These are phyloP conservation scores for Mesocricetus auratus DNA, from an alignment of 2,113 vertebrate genomes.

Conservation along the genomic window DNA sequence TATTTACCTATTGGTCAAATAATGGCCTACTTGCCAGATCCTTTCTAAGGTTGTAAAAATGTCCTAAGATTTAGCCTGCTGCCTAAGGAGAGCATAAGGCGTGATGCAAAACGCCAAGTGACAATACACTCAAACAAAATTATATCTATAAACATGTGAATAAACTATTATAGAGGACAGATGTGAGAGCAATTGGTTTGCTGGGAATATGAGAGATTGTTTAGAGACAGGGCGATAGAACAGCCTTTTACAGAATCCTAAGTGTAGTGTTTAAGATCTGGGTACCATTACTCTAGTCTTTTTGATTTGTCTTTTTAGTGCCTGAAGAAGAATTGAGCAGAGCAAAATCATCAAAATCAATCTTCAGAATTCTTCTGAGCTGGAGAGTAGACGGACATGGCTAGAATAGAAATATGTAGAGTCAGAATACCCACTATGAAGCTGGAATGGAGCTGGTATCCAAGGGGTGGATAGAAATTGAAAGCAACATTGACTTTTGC, in stretches of 20 bases:
- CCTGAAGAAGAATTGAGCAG: background rate
- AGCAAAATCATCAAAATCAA: background rate
- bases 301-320: background rate
- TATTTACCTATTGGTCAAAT: background rate
- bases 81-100: background rate
- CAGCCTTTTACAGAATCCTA: background rate
- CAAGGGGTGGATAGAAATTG: background rate
- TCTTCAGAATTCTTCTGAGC: background rate
- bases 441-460: background rate
- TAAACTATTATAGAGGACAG: background rate
- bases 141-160: background rate
- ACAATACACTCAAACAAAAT: background rate
- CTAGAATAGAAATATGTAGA: background rate
- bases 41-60: background rate
- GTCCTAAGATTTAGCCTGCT: background rate
- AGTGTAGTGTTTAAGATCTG: background rate
- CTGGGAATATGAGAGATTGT: background rate
- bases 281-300: background rate
- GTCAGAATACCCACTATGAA: background rate
- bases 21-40: background rate
- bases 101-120: background rate
- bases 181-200: background rate
- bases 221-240: background rate
- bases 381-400: background rate
- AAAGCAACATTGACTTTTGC: background rate